These are phyloP conservation scores for Morpho achilles DNA, from an alignment of 2,888 invertebrate genomes.

Conservation along the genomic window DNA sequence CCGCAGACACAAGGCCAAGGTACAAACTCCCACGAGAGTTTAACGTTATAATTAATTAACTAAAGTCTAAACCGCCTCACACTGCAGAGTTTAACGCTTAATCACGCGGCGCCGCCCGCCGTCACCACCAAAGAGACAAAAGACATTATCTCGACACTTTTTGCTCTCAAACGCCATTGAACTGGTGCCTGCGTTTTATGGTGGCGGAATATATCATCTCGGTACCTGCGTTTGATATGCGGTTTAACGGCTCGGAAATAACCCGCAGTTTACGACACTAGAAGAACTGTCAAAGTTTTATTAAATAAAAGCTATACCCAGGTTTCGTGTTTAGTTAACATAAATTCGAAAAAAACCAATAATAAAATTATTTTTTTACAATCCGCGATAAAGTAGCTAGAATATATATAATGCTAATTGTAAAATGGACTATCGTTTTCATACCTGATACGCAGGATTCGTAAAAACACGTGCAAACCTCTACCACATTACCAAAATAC, in stretches of 20 bases:
- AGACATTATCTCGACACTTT: slow-evolving; percentile 1
- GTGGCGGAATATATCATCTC: slow-evolving; percentile 32
- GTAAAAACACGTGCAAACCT: too few species aligned
- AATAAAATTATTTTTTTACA: too few species aligned
- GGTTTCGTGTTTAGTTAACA: too few species aligned
- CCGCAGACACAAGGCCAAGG: not conserved
- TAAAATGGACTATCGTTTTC: too few species aligned
- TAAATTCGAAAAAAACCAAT: too few species aligned
- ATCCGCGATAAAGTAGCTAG: too few species aligned
- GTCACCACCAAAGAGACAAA: not conserved
- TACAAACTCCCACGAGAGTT: not conserved
- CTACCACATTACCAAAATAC: too few species aligned
- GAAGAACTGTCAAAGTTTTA: too few species aligned
- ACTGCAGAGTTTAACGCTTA: not conserved
- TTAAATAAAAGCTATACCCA: too few species aligned
- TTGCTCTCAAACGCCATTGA: slow-evolving; percentile 24
- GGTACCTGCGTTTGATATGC: slow-evolving; percentile 44
- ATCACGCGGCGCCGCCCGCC: slow-evolving; percentile 1
- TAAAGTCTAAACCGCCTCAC: too few species aligned
- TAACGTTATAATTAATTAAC: not conserved
- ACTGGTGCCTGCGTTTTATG: slow-evolving; percentile 45
- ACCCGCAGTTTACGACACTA: not conserved
- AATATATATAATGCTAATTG: too few species aligned
- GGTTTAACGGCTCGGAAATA: slow-evolving; percentile 45
- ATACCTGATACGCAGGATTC: too few species aligned